Percentiles rank a stretch among this genome's conserved stretches.
Conservation (phyloP, 2,888 invertebrate genomes). For the Gastrophysa polygoni region DNA sequence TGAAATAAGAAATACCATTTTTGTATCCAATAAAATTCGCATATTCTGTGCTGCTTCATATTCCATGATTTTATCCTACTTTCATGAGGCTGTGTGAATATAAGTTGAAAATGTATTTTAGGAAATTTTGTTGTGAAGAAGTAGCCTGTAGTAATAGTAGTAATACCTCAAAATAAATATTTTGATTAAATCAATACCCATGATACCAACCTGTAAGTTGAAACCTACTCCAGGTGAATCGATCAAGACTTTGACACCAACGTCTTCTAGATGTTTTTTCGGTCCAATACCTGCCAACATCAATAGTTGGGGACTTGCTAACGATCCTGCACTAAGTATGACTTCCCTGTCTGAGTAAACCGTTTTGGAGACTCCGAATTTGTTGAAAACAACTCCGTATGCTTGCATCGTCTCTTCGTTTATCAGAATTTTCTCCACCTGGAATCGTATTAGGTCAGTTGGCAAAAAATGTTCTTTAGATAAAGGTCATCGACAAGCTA, state of each 20-base stretch:
- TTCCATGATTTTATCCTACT: too few relatives aligned
- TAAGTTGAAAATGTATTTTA: too few relatives aligned
- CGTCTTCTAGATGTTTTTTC: conserved; percentile 64
- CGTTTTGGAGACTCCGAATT: conserved; percentile 59
- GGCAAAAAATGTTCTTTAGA: too few relatives aligned
- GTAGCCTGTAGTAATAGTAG: too few relatives aligned
- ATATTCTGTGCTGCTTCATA: too few relatives aligned
- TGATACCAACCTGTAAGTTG: conserved; percentile 62
- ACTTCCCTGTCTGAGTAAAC: conserved; percentile 75
- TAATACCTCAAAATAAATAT: too few relatives aligned
- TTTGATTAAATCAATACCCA: neutral
- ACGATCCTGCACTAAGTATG: conserved; percentile 82
- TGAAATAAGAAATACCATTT: too few relatives aligned
- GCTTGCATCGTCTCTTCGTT: conserved; percentile 66
- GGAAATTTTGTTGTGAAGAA: too few relatives aligned
- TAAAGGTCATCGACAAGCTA: too few relatives aligned
- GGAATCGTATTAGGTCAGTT: too few relatives aligned
- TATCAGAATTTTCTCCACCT: conserved; percentile 72
- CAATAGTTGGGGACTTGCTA: conserved; percentile 84
- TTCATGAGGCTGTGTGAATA: too few relatives aligned
- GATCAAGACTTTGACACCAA: conserved; percentile 66
- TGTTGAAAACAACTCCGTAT: conserved; percentile 69
- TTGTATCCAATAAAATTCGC: too few relatives aligned
- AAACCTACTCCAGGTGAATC: conserved; percentile 76
- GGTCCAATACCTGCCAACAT: conserved; percentile 87